These are phyloP conservation scores for Thomomys bottae DNA, from an alignment of 2,113 vertebrate genomes.

Conservation along the genomic window DNA sequence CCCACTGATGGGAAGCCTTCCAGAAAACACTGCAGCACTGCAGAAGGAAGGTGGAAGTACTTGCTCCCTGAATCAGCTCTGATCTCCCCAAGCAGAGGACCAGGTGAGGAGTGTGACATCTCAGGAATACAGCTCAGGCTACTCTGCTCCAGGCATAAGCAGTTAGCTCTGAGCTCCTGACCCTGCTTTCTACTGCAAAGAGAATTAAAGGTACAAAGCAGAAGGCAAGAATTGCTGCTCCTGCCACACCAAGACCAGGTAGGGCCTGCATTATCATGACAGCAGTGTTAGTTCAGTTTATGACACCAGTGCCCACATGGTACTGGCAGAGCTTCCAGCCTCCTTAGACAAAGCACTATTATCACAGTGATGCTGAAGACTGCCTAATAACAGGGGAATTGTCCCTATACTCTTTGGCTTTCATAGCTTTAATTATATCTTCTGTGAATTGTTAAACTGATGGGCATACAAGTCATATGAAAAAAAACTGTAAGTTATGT, in stretches of 20 bases:
- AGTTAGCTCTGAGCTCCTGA: neutral
- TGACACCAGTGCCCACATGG: neutral
- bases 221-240: neutral
- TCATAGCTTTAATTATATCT: conserved; percentile 63
- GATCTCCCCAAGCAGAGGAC: neutral
- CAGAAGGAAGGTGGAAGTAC: neutral
- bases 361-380: conserved; percentile 50
- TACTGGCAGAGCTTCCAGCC: conserved; percentile 18
- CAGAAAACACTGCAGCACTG: neutral
- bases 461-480: conserved; percentile 47
- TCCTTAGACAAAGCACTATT: conserved; percentile 42
- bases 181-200: conserved; percentile 12
- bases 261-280: neutral
- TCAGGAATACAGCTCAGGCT: neutral
- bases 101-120: neutral
- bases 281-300: conserved; percentile 46
- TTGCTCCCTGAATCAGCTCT: neutral
- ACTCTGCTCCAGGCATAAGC: neutral
- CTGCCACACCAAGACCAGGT: too few species aligned
- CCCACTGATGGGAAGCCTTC: neutral
- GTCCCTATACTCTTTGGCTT: conserved; percentile 42
- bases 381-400: conserved; percentile 58
- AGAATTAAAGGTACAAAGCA: conserved; percentile 4
- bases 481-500: conserved; percentile 47
- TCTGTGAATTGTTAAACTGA: conserved; percentile 59